A percentile compares a stretch with the other conserved stretches of the same genome.
Evolutionary conservation across 2,797 vertebrate species (phyloP).

Genomic region (Loris lydekkerianus): DNA sequence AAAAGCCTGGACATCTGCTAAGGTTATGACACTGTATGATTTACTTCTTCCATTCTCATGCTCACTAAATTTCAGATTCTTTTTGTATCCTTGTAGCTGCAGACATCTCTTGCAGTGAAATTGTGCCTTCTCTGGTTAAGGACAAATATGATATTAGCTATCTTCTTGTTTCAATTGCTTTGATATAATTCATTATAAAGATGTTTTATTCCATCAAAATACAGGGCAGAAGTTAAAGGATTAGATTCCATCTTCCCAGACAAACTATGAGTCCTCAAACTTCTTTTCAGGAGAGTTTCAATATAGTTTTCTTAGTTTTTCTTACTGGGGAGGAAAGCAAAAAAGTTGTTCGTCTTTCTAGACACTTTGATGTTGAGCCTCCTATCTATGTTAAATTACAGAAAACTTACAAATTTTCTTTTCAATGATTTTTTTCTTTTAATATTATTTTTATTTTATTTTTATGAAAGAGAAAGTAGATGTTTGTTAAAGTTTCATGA

Average conservation of each 20-base stretch:
- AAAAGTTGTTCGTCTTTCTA: neutral
- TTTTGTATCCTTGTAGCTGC: neutral
- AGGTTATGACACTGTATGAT: slow-evolving; percentile 12
- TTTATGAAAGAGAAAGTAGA: neutral
- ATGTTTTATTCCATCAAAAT: neutral
- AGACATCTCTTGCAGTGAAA: neutral
- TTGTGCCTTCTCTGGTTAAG: neutral
- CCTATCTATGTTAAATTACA: neutral
- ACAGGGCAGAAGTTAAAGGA: neutral
- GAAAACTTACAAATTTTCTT: neutral
- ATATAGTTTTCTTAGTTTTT: neutral
- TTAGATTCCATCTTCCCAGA: slow-evolving; percentile 11
- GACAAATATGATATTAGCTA: neutral
- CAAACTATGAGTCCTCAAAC: neutral
- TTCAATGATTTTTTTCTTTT: neutral
- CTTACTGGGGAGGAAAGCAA: neutral
- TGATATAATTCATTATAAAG: slow-evolving; percentile 6
- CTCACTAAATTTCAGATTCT: neutral
- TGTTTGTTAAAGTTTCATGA: neutral
- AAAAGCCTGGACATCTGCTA: neutral
- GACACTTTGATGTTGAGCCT: neutral
- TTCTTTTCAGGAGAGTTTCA: neutral
- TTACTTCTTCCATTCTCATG: slow-evolving; percentile 29
- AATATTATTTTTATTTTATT: neutral
- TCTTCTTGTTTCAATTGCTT: slow-evolving; percentile 3